A percentile compares a stretch with the other conserved stretches of the same genome.
These are phyloP conservation scores for Neostethus bicornis DNA, from an alignment of 2,797 vertebrate species.

Conservation along the genomic window DNA sequence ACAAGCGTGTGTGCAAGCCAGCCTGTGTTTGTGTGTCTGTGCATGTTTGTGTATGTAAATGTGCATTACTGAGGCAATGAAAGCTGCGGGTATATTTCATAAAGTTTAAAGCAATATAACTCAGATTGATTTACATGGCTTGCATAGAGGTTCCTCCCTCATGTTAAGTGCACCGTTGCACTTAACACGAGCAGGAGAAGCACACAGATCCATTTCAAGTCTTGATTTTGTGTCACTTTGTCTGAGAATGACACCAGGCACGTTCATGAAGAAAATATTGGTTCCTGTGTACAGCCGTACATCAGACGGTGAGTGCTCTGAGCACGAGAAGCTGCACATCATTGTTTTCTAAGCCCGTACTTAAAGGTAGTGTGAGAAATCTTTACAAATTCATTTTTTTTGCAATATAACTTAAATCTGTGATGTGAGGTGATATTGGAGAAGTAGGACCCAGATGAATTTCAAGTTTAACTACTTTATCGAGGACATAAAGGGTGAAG, in stretches of 20 bases:
- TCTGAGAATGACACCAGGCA: constrained; percentile 56
- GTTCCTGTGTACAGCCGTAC: constrained; percentile 22
- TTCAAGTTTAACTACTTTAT: too few relatives aligned
- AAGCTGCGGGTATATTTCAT: constrained; percentile 81
- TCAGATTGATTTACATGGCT: constrained; percentile 83
- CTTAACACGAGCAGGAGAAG: constrained; percentile 57
- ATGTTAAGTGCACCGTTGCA: constrained; percentile 76
- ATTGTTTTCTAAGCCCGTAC: constrained; percentile 57
- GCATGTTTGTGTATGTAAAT: constrained; percentile 81
- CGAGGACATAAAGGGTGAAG: too few relatives aligned
- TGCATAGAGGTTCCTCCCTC: constrained; percentile 52
- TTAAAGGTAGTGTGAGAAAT: too few relatives aligned
- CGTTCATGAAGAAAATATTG: constrained; percentile 21
- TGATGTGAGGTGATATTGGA: too few relatives aligned
- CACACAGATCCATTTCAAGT: constrained; percentile 41
- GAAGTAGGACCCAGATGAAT: too few relatives aligned
- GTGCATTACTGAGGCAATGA: constrained; percentile 78
- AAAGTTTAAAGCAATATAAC: constrained; percentile 83
- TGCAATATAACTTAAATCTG: too few relatives aligned
- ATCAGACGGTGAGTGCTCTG: constrained; percentile 48
- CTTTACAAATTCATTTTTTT: too few relatives aligned
- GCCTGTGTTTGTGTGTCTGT: constrained; percentile 31
- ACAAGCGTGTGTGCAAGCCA: constrained; percentile 35
- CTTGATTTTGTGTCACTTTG: constrained; percentile 66
- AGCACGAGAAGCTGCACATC: constrained; percentile 21